Evolutionary conservation across 2,113 vertebrate species (phyloP).

Genomic region (Forbesichthys papilliferus): DNA sequence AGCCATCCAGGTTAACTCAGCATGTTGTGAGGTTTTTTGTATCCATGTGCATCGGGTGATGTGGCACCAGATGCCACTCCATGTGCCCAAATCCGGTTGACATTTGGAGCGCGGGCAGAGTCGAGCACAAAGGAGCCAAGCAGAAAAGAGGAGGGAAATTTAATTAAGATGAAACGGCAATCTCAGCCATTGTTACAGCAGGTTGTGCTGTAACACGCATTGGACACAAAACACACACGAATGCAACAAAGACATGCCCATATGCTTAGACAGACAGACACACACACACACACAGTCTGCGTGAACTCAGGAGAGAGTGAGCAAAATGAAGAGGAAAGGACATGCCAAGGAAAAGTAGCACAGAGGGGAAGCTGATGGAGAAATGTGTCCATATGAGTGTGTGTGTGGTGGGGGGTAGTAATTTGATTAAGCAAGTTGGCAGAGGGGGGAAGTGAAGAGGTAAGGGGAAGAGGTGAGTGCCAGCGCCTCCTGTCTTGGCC

Average conservation of each 20-base stretch:
- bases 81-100: conserved; percentile 97
- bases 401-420: conserved; percentile 36
- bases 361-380: conserved; percentile 46
- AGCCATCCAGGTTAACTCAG: conserved; percentile 65
- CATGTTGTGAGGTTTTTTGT: conserved; percentile 85
- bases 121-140: conserved; percentile 76
- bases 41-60: conserved; percentile 81
- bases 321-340: conserved; percentile 21
- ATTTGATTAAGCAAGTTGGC: conserved; percentile 72
- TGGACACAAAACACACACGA: conserved; percentile 25
- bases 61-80: conserved; percentile 97
- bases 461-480: conserved; percentile 69
- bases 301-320: conserved; percentile 18
- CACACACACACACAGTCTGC: conserved; percentile 3
- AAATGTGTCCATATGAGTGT: conserved; percentile 36
- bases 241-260: neutral
- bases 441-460: conserved; percentile 72
- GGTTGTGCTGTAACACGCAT: conserved; percentile 64
- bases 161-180: conserved; percentile 93
- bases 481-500: conserved; percentile 67
- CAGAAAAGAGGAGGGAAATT: conserved; percentile 89
- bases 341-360: neutral
- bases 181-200: conserved; percentile 84
- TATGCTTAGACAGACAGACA: neutral
- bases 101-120: conserved; percentile 88